These are phyloP conservation scores for Ephialtes manifestator DNA, from an alignment of 2,888 invertebrate species.

Conservation along the genomic window DNA sequence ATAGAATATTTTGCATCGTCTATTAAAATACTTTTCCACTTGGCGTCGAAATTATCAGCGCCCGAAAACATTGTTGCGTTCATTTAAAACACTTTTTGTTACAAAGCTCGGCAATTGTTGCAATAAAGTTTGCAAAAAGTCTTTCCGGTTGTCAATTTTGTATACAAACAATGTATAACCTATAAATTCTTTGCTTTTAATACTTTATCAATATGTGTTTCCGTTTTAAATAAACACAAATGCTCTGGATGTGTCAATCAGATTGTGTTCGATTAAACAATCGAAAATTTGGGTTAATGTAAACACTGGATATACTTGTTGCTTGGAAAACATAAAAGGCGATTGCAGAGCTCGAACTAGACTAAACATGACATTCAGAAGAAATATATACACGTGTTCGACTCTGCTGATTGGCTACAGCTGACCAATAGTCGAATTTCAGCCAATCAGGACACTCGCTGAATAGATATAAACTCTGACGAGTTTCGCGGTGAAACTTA, in stretches of 20 bases:
- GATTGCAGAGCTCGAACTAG: not conserved
- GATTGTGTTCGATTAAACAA: not conserved
- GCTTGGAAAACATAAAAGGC: not conserved
- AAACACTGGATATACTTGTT: not conserved
- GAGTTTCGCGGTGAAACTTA: too few species aligned
- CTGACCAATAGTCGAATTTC: not conserved
- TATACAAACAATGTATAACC: slow-evolving; percentile 7
- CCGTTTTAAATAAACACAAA: not conserved
- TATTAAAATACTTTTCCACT: slow-evolving; percentile 53
- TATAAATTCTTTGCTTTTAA: not conserved
- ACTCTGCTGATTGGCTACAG: not conserved
- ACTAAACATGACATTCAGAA: not conserved
- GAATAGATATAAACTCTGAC: too few species aligned
- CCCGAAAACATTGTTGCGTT: not conserved
- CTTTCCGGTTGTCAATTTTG: not conserved
- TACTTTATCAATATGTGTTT: not conserved
- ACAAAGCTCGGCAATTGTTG: too few species aligned
- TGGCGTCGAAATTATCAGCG: not conserved
- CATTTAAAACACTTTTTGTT: not conserved
- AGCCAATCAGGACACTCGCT: not conserved
- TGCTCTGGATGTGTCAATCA: not conserved
- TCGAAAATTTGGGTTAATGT: not conserved
- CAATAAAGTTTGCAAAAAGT: not conserved
- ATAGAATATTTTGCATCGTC: slow-evolving; percentile 30
- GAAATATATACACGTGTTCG: too few species aligned